These are phyloP conservation scores for Sphenopsis melanotis DNA, from an alignment of 2,797 vertebrate genomes.

Conservation along the genomic window DNA sequence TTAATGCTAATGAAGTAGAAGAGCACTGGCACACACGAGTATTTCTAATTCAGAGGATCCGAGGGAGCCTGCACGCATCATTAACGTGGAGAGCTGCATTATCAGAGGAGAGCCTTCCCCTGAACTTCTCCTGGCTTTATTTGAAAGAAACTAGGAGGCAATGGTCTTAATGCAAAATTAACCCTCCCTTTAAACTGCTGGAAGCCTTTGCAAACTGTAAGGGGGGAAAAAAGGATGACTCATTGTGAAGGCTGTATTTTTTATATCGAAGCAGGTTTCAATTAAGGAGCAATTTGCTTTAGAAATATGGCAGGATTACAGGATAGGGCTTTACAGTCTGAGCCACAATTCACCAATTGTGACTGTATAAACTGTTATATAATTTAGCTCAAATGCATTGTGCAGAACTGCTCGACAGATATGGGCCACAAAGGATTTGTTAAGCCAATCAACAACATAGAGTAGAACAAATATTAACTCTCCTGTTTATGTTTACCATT, in stretches of 20 bases:
- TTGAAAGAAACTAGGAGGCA: slow-evolving; percentile 76
- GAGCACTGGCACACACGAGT: slow-evolving; percentile 29
- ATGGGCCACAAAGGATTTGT: slow-evolving; percentile 66
- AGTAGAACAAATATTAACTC: slow-evolving; percentile 67
- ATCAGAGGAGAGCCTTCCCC: slow-evolving; percentile 68
- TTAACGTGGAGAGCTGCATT: slow-evolving; percentile 77
- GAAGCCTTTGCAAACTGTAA: slow-evolving; percentile 6
- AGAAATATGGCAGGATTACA: slow-evolving; percentile 60
- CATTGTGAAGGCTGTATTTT: slow-evolving; percentile 20
- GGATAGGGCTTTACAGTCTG: slow-evolving; percentile 28
- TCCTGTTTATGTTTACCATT: slow-evolving; percentile 63
- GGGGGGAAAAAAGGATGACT: slow-evolving; percentile 1
- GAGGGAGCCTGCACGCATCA: slow-evolving; percentile 77
- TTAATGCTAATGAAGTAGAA: slow-evolving; percentile 80
- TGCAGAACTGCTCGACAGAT: slow-evolving; percentile 18
- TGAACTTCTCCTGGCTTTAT: slow-evolving; percentile 75
- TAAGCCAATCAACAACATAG: slow-evolving; percentile 51
- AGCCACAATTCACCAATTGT: slow-evolving; percentile 41
- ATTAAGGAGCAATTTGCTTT: slow-evolving; percentile 58
- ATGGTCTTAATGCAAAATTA: slow-evolving; percentile 73
- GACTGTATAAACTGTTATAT: slow-evolving; percentile 43
- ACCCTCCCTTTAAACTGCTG: slow-evolving; percentile 64
- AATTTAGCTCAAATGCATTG: slow-evolving; percentile 53
- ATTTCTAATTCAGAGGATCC: slow-evolving; percentile 79
- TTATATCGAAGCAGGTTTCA: slow-evolving; percentile 60